Evolutionary conservation across 2,888 invertebrate species (phyloP).

Genomic region (Yponomeuta plumbellus): DNA sequence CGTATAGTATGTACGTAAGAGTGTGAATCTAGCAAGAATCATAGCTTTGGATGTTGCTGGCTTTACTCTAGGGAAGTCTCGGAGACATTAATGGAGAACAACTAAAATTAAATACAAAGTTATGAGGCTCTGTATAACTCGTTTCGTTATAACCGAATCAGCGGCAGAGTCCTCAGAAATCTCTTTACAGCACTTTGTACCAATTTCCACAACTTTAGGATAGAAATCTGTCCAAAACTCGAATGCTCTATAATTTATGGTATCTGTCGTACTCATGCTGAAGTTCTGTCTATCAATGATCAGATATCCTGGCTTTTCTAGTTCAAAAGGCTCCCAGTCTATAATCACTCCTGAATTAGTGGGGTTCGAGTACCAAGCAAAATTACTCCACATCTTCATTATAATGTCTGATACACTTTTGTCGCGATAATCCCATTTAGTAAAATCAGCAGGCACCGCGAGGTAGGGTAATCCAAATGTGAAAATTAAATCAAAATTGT

Average conservation of each 20-base stretch:
- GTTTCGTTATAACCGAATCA: slow-evolving; percentile 35
- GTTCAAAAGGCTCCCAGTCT: slow-evolving; percentile 84
- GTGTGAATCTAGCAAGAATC: too few relatives aligned
- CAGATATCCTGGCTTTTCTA: slow-evolving; percentile 81
- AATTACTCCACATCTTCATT: slow-evolving; percentile 89
- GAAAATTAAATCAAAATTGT: slow-evolving; percentile 88
- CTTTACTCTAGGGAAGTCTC: slow-evolving; percentile 11
- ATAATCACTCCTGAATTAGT: slow-evolving; percentile 83
- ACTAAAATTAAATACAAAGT: slow-evolving; percentile 42
- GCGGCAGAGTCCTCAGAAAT: slow-evolving; percentile 59
- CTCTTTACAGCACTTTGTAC: slow-evolving; percentile 85
- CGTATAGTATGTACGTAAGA: too few relatives aligned
- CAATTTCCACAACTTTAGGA: slow-evolving; percentile 83
- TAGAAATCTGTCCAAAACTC: slow-evolving; percentile 92
- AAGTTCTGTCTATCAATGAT: slow-evolving; percentile 85
- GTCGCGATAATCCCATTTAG: slow-evolving; percentile 85
- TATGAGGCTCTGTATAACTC: slow-evolving; percentile 41
- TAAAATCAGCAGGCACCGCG: slow-evolving; percentile 73
- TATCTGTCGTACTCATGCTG: slow-evolving; percentile 82
- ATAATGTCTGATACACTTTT: slow-evolving; percentile 86
- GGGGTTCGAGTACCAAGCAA: slow-evolving; percentile 84
- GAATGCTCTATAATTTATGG: slow-evolving; percentile 84
- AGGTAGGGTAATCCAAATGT: slow-evolving; percentile 89
- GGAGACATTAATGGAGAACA: slow-evolving; percentile 43
- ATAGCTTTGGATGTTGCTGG: too few relatives aligned